Evolutionary conservation across 2,113 vertebrate species (phyloP).

Genomic region (Mohoua ochrocephala): DNA sequence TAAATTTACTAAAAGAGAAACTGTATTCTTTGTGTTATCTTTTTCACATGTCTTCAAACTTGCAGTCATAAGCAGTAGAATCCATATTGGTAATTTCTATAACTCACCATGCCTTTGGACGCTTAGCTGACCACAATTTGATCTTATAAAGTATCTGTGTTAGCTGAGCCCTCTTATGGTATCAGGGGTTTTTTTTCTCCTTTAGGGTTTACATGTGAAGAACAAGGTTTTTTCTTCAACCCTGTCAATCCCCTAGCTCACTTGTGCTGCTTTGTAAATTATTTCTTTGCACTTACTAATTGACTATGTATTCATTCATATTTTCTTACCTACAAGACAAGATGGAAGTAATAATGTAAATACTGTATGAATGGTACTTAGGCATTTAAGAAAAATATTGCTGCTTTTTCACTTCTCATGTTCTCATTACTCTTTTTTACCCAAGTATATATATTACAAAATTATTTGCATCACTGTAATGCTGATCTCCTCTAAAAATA

Average conservation of each 20-base stretch:
- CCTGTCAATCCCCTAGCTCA: neutral
- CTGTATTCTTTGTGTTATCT: neutral
- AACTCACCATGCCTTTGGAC: neutral
- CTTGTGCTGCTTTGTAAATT: neutral
- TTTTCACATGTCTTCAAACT: neutral
- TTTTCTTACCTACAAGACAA: neutral
- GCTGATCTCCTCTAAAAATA: conserved; percentile 37
- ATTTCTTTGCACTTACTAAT: neutral
- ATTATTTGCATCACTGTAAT: neutral
- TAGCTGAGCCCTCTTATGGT: neutral
- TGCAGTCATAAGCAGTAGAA: neutral
- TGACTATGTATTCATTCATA: neutral
- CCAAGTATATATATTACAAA: neutral
- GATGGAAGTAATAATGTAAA: neutral
- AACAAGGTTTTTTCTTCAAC: neutral
- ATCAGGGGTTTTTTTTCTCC: neutral
- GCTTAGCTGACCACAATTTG: neutral
- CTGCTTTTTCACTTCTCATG: neutral
- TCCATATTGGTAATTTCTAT: neutral
- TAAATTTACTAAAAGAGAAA: neutral
- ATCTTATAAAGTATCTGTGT: neutral
- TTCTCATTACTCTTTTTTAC: neutral
- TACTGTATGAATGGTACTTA: neutral
- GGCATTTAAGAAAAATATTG: neutral
- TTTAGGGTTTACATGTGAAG: neutral